Evolutionary conservation across 2,797 vertebrate species (phyloP).

Genomic region (Pampus argenteus): DNA sequence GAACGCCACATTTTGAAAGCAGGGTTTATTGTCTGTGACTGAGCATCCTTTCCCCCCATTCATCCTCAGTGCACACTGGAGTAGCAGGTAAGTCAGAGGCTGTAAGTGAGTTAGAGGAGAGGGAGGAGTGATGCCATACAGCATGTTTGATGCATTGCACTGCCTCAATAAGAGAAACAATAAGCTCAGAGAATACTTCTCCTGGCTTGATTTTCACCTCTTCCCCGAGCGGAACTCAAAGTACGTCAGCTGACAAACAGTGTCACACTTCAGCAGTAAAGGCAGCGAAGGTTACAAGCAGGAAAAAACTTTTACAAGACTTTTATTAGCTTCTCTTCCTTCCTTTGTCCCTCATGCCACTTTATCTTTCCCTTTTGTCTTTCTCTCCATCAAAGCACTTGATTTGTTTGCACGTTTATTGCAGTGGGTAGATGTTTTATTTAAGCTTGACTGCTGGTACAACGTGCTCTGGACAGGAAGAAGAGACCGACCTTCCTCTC

Average conservation of each 20-base stretch:
- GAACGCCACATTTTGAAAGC: constrained; percentile 11
- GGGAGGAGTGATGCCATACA: constrained; percentile 32
- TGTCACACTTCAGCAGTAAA: constrained; percentile 27
- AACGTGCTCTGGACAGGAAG: constrained; percentile 25
- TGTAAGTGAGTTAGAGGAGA: constrained; percentile 14
- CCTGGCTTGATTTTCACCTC: constrained; percentile 39
- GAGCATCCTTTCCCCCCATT: constrained; percentile 20
- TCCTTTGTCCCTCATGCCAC: constrained; percentile 26
- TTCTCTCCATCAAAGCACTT: constrained; percentile 46
- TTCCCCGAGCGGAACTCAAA: constrained; percentile 32
- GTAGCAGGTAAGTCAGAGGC: constrained; percentile 28
- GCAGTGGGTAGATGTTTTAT: constrained; percentile 50
- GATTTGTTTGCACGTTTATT: constrained; percentile 53
- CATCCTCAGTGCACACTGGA: constrained; percentile 12
- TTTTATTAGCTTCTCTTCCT: constrained; percentile 46
- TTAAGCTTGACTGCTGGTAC: constrained; percentile 25
- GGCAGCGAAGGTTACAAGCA: constrained; percentile 39
- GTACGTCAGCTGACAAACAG: constrained; percentile 24
- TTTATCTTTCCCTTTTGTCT: constrained; percentile 30
- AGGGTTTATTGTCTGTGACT: constrained; percentile 24
- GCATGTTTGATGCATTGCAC: constrained; percentile 49
- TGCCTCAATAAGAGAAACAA: constrained; percentile 61
- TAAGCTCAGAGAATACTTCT: constrained; percentile 56
- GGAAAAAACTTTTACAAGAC: constrained; percentile 62
- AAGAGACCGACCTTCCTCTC: background rate